Base-by-base conservation (phyloP, 2,797 vertebrate genomes). In the Knipowitschia caucasica region DNA sequence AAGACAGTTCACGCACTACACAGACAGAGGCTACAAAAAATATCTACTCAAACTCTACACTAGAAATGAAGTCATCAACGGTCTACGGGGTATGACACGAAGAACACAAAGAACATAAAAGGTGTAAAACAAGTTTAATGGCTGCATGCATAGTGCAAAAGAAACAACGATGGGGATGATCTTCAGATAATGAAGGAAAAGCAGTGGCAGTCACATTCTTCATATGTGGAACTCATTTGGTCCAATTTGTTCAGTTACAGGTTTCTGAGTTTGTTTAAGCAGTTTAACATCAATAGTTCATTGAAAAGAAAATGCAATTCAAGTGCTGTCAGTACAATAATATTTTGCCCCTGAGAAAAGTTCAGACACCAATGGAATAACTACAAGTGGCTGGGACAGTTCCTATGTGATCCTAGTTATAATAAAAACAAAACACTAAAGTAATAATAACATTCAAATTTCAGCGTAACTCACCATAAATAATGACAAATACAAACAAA, bases 71-170 rank as follows among this genome's bases (percentile, higher is more conserved):
- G 64, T 75, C 62, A 60, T 68, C 62, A 63, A 42, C 69, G 56
- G 56, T 67, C 73, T 71, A 85, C 59, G 55, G 70, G 65, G 68
- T 31, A 75, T 75, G 70, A 75, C 53, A 73, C 40, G 62, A 81
- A 67, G 59, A 62, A 69, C 51, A 38, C 10, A 42, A 60, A 73
- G 62, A 71, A 55, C 23, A 45, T 42, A 53, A 42, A 31, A 50
- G 51, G 71, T 75, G 62, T 71, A 49, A 78, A 62, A 75, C 30
- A 62, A 72, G 59, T 71, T 29, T 27, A 67, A 78, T 29, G 67
- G 59, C 15, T 35, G 56, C 86, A 89, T 90, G 88, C 85, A 78
- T 67, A 67, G 49, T 66, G 79, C 72, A 80, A 71, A 71, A 71
- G 39, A 29, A 38, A 39, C 35, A 27, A 44, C 33, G 35, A 21